phyloP scores from a whole-genome alignment of 2,113 vertebrate species.

The Syrrhaptes paradoxus region DNA sequence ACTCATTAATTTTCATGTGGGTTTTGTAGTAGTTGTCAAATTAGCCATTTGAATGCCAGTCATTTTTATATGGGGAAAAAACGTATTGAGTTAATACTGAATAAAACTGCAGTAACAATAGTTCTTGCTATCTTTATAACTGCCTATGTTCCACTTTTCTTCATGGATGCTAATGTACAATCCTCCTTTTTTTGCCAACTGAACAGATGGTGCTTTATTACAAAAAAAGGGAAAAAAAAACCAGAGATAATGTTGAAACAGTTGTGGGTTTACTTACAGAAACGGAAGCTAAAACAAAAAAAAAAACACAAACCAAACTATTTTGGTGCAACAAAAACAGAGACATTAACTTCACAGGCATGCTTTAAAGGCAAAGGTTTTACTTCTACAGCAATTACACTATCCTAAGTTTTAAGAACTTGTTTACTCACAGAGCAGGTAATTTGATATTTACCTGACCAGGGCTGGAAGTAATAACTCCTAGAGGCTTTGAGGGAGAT shows the following conservation, averaged over 20 bases:
- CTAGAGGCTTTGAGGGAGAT: neutral
- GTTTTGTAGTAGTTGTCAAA: slow-evolving; percentile 32
- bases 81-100: neutral
- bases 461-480: slow-evolving; percentile 4
- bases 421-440: neutral
- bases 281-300: neutral
- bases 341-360: neutral
- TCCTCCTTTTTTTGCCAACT: neutral
- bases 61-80: neutral
- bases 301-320: no score
- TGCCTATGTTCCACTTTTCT: neutral
- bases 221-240: neutral
- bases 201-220: slow-evolving; percentile 15
- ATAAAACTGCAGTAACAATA: neutral
- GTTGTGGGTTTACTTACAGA: neutral
- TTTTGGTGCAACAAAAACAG: neutral
- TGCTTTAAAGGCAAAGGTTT: neutral
- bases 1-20: neutral
- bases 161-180: neutral
- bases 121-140: neutral
- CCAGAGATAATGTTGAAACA: neutral
- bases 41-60: slow-evolving; percentile 5
- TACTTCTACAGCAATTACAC: neutral
- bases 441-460: neutral
- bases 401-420: neutral